Conservation (phyloP, 2,888 invertebrate species). For the Melinaea menophilus region DNA sequence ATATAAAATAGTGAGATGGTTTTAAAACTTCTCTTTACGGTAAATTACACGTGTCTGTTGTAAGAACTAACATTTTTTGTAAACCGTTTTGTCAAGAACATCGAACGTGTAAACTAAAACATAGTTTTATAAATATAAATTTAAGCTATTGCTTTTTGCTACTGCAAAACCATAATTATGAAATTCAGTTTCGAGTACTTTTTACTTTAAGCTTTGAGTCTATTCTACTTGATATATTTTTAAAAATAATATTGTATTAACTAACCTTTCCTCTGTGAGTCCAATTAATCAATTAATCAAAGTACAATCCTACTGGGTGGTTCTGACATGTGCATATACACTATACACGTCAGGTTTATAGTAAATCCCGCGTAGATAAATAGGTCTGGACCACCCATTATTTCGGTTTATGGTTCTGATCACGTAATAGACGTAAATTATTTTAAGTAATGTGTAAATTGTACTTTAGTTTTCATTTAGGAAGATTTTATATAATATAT, state of each 20-base stretch:
- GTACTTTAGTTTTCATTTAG: neutral
- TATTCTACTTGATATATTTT: neutral
- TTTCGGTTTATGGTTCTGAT: slow-evolving; percentile 88
- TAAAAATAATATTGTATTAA: neutral
- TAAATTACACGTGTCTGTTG: too few relatives aligned
- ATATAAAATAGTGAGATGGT: neutral
- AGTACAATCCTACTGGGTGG: slow-evolving; percentile 81
- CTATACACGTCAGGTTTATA: slow-evolving; percentile 91
- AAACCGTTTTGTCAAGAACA: too few relatives aligned
- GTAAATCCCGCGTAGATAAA: slow-evolving; percentile 93
- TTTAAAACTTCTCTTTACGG: slow-evolving; percentile 1
- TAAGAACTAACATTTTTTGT: too few relatives aligned
- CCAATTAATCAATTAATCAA: slow-evolving; percentile 80
- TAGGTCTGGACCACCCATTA: slow-evolving; percentile 88
- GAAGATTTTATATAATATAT: too few relatives aligned
- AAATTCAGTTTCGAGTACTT: too few relatives aligned
- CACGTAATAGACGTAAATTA: neutral
- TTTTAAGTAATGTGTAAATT: neutral
- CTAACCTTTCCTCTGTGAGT: slow-evolving; percentile 87
- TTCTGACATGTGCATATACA: slow-evolving; percentile 89
- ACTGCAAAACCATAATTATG: too few relatives aligned
- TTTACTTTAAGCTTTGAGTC: neutral
- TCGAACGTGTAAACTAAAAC: too few relatives aligned
- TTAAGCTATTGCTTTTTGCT: too few relatives aligned
- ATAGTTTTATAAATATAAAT: too few relatives aligned